These are phyloP conservation scores for Acronicta alni DNA, from an alignment of 2,888 invertebrate species.

Conservation along the genomic window DNA sequence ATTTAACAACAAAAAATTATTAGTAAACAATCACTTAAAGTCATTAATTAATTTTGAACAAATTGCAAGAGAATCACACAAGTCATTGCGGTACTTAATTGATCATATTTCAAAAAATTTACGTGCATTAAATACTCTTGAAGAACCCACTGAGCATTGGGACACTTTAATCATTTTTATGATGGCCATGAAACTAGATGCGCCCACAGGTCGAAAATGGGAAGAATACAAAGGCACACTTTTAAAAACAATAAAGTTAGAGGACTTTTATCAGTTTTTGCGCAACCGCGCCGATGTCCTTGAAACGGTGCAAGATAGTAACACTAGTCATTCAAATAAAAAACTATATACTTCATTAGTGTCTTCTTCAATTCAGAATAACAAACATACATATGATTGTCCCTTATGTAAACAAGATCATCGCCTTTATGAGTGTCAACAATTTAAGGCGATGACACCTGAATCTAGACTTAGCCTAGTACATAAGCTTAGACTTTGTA, in stretches of 20 bases:
- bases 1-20: neutral
- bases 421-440: slow-evolving; percentile 2
- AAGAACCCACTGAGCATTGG: neutral
- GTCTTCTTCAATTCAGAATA: neutral
- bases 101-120: neutral
- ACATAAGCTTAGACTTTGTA: neutral
- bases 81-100: slow-evolving; percentile 2
- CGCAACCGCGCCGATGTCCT: neutral
- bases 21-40: slow-evolving; percentile 1
- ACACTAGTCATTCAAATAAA: neutral
- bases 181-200: neutral
- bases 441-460: slow-evolving; percentile 1
- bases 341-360: neutral
- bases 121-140: neutral
- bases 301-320: neutral
- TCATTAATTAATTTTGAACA: no score
- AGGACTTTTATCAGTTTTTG: slow-evolving; percentile 1
- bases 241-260: neutral
- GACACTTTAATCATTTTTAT: neutral
- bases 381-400: neutral
- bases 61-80: neutral
- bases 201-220: neutral
- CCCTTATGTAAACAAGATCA: neutral
- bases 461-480: neutral
- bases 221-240: slow-evolving; percentile 2